Conservation (phyloP, 2,113 vertebrate genomes). For the Carollia perspicillata region DNA sequence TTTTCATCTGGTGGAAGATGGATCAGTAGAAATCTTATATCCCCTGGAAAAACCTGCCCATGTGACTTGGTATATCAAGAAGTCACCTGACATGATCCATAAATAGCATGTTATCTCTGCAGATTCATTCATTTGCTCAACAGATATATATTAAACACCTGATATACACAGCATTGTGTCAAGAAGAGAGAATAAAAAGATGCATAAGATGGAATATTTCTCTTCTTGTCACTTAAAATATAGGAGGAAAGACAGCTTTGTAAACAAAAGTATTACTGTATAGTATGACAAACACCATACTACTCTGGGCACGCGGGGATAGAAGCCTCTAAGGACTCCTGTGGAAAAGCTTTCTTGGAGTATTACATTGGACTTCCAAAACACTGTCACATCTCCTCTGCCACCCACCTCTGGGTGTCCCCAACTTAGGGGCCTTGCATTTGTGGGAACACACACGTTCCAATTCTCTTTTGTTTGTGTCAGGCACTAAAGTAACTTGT, state of each 20-base stretch:
- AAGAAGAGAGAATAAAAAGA: not conserved
- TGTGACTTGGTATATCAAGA: not conserved
- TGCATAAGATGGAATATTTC: not conserved
- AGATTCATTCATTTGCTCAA: not conserved
- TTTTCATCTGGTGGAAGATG: not conserved
- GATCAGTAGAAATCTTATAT: not conserved
- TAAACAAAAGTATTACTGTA: not conserved
- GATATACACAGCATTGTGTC: not conserved
- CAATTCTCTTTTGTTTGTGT: not conserved
- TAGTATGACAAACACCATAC: not conserved
- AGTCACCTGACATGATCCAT: not conserved
- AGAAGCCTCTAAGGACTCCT: not conserved
- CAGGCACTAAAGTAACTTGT: not conserved
- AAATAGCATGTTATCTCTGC: not conserved
- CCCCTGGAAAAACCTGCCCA: not conserved
- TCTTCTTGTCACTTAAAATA: not conserved
- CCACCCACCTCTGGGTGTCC: not conserved
- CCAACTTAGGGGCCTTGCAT: not conserved
- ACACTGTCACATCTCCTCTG: not conserved
- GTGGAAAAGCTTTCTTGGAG: not conserved
- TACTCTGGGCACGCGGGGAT: not conserved
- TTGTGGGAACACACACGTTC: not conserved
- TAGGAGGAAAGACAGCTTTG: not conserved
- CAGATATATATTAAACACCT: not conserved
- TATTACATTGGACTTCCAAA: not conserved